Evolutionary conservation across 1,140 invertebrate genomes (phyloP), one percentile per base, ranked within the genome.

Genomic region (Polypedilum vanderplanki): DNA sequence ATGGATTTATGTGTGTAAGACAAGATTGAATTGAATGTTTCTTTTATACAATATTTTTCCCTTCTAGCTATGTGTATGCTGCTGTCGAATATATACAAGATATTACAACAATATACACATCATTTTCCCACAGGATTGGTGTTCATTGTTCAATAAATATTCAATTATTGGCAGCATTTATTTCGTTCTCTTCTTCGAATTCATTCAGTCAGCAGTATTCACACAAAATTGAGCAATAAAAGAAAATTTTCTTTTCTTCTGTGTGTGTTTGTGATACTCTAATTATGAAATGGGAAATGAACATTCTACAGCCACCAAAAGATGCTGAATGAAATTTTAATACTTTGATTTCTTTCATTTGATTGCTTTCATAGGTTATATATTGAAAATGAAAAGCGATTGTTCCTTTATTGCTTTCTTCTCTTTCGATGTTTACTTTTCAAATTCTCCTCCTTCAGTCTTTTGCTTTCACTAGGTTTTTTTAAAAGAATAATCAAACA

Each of bases 1-100:
- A 70, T 70, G 20, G 65, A 70, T 70, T 70, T 70, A 70, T 70
- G 65, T 70, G 65, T 70, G 65, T 70, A 70, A 70, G 65, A 70
- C 65, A 70, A 70, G 65, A 70, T 70, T 70, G 65, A 70, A 70
- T 70, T 70, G 65, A 20, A 70, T 22, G 65, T 70, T 70, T 70
- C 65, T 18, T 70, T 70, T 70, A 20, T 70, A 9, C 8, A 18
- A 67, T 67, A 15, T 67, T 57, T n/a, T 57, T 20, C 20, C 65
- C 4, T 70, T 4, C 18, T 20, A 57, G 46, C 46, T 57, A 57
- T 57, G 46, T 57, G n/a, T n/a, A 15, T 57, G 12, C n/a, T 57
- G 46, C 46, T n/a, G 46, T 4, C 46, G 41, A n/a, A 57, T 12
- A 57, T n/a, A 57, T 57, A 57, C 46, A 57, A 57, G 46, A 20